Evolutionary conservation across 2,797 vertebrate genomes (phyloP).

Genomic region (Microcaecilia unicolor): DNA sequence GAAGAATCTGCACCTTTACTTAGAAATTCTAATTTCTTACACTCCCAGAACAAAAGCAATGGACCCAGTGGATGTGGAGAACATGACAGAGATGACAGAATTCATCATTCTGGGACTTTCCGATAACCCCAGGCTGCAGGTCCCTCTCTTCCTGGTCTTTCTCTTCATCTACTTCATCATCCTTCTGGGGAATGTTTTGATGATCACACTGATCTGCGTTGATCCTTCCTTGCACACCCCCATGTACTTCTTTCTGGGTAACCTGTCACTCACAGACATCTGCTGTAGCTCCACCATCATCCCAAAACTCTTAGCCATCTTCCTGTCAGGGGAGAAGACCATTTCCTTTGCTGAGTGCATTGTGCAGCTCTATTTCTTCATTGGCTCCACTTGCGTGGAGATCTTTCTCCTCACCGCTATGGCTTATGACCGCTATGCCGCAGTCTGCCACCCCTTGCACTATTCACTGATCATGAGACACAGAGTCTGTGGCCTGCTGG

Average conservation of each 20-base stretch:
- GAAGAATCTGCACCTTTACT: no score
- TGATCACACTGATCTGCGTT: neutral
- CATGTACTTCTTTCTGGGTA: neutral
- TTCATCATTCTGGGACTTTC: neutral
- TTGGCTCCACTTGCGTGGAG: neutral
- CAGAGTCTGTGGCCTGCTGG: neutral
- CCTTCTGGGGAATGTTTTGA: neutral
- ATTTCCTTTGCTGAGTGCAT: neutral
- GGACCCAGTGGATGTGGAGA: no score
- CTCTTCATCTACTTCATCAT: neutral
- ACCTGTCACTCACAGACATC: neutral
- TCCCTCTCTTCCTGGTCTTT: neutral
- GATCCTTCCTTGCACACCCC: neutral
- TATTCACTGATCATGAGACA: neutral
- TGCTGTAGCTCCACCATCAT: neutral
- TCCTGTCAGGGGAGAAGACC: neutral
- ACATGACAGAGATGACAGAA: no score
- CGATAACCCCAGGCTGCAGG: neutral
- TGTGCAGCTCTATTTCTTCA: neutral
- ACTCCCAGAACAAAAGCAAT: no score
- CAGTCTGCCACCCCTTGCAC: neutral
- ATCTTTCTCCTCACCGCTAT: neutral
- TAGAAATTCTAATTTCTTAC: no score
- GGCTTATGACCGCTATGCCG: conserved; percentile 1
- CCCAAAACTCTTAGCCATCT: neutral